Conservation (phyloP, 2,797 vertebrate species). For the Liparis tanakae region DNA sequence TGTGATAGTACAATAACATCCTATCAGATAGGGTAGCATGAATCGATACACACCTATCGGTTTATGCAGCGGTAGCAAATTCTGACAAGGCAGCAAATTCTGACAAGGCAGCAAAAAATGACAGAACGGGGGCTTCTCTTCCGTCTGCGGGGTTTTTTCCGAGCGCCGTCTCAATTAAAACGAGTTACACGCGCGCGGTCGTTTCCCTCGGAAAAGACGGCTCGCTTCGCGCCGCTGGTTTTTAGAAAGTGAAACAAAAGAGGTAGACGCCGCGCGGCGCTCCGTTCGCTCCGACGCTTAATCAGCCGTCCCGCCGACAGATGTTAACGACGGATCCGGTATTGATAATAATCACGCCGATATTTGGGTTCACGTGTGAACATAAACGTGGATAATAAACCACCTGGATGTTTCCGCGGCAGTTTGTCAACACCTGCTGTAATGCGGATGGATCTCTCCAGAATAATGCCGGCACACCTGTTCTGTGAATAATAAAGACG, state of each 20-base stretch:
- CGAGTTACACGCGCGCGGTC: no score
- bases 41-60: no score
- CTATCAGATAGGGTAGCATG: no score
- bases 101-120: no score
- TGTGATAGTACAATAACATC: no score
- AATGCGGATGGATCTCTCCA: neutral
- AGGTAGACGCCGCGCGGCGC: neutral
- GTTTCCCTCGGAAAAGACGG: no score
- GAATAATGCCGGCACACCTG: conserved; percentile 10
- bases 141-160: no score
- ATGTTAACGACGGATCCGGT: conserved; percentile 4
- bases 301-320: conserved; percentile 6
- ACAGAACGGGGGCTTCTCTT: no score
- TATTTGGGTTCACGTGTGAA: neutral
- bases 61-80: no score
- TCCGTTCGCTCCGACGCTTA: neutral
- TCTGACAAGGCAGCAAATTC: no score
- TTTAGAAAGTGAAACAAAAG: neutral
- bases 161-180: no score
- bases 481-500: conserved; percentile 11
- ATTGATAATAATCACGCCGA: conserved; percentile 3
- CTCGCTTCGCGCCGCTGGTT: no score
- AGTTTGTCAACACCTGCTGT: neutral
- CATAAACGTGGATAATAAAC: conserved; percentile 12
- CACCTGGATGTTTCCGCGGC: neutral